Evolutionary conservation across 2,888 invertebrate species (phyloP).

Genomic region (Geotrupes spiniger): DNA sequence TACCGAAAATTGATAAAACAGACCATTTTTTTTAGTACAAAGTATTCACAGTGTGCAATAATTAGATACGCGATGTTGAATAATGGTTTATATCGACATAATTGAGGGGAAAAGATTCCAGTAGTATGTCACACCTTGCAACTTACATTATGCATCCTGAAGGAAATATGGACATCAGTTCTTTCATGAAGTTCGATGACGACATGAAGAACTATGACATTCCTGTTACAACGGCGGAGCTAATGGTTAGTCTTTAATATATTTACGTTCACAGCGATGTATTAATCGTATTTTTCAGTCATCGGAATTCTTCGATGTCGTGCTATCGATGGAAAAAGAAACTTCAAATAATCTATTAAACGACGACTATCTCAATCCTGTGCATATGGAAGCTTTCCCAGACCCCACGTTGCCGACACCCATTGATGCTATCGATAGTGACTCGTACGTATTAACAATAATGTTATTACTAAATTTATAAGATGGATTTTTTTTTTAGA

Average conservation of each 20-base stretch:
- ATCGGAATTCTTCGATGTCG: conserved; percentile 64
- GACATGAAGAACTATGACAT: conserved; percentile 43
- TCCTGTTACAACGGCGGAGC: conserved; percentile 40
- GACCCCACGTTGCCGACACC: conserved; percentile 37
- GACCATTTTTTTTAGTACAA: too few relatives aligned
- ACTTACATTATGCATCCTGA: neutral
- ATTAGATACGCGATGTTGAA: conserved; percentile 27
- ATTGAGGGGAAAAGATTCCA: too few relatives aligned
- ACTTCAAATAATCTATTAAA: conserved; percentile 59
- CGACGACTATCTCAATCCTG: conserved; percentile 44
- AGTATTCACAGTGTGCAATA: conserved; percentile 12
- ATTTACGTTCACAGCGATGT: neutral
- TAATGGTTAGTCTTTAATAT: conserved; percentile 41
- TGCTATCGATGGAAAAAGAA: conserved; percentile 63
- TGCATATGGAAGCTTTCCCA: conserved; percentile 41
- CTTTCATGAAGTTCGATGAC: conserved; percentile 29
- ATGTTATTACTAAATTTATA: neutral
- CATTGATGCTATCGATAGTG: conserved; percentile 67
- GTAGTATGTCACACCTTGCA: too few relatives aligned
- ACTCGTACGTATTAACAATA: too few relatives aligned
- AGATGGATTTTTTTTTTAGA: too few relatives aligned
- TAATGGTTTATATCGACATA: too few relatives aligned
- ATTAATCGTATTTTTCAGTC: conserved; percentile 48
- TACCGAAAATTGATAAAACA: too few relatives aligned
- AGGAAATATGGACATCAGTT: conserved; percentile 21